These are phyloP conservation scores for Machaerirhynchus nigripectus DNA, from an alignment of 2,113 vertebrate species.

Conservation along the genomic window DNA sequence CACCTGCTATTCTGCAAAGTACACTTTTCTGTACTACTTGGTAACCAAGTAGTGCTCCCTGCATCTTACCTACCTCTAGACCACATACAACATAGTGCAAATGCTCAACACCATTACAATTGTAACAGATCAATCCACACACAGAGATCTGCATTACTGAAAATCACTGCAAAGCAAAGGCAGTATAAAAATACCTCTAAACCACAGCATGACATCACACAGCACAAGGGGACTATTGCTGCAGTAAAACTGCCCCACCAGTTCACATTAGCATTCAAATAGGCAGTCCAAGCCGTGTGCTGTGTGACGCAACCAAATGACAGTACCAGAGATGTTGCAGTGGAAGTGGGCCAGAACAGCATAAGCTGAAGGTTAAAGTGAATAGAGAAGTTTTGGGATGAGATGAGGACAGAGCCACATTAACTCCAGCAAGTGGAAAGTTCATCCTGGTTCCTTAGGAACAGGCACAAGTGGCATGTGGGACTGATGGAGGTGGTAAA, in stretches of 20 bases:
- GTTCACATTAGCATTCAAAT: not conserved
- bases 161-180: not conserved
- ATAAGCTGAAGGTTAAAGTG: not conserved
- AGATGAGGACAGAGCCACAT: not conserved
- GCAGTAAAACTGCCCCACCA: not conserved
- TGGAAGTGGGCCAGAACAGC: not conserved
- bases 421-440: not conserved
- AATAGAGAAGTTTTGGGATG: not conserved
- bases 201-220: not conserved
- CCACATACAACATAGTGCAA: not conserved
- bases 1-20: not conserved
- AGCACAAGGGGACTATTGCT: not conserved
- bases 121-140: not conserved
- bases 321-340: not conserved
- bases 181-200: not conserved
- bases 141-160: not conserved
- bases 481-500: not conserved
- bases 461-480: not conserved
- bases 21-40: not conserved
- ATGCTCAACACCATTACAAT: rapidly evolving
- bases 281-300: not conserved
- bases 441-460: not conserved
- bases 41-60: too few relatives aligned
- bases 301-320: not conserved
- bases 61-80: too few relatives aligned